A percentile compares a stretch with the other conserved stretches of the same genome.
phyloP scores from a whole-genome alignment of 2,888 invertebrate genomes.

The Luffia ferchaultella region DNA sequence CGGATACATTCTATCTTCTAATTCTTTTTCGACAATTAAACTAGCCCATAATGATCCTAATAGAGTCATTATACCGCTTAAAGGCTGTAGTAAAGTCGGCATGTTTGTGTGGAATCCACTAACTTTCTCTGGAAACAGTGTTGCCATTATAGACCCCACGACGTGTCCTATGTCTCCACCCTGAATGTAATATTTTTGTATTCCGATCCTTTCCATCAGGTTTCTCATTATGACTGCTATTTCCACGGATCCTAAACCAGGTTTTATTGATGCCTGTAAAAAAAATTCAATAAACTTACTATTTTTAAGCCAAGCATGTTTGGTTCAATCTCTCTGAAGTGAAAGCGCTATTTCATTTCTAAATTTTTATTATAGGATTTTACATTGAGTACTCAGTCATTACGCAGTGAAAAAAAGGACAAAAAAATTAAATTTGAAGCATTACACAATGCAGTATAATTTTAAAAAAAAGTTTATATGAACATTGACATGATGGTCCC shows the following conservation, averaged over 20 bases:
- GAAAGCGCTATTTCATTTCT: too few species aligned
- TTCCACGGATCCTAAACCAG: conserved; percentile 66
- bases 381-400: too few species aligned
- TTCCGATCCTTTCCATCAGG: conserved; percentile 74
- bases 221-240: conserved; percentile 69
- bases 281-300: too few species aligned
- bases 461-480: too few species aligned
- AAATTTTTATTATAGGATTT: too few species aligned
- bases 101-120: conserved; percentile 69
- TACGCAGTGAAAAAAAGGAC: too few species aligned
- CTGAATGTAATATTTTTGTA: conserved; percentile 71
- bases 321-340: too few species aligned
- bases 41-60: conserved; percentile 54
- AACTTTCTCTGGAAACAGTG: conserved; percentile 66
- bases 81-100: conserved; percentile 28
- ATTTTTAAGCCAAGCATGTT: too few species aligned
- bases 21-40: conserved; percentile 49
- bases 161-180: conserved; percentile 78
- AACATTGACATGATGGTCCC: too few species aligned
- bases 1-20: conserved; percentile 57
- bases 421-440: too few species aligned
- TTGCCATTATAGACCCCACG: conserved; percentile 66
- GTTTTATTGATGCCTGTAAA: conserved; percentile 56
- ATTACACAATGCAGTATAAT: too few species aligned
- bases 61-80: conserved; percentile 16